Conservation (phyloP, 2,113 vertebrate genomes). For the Hirundichthys speculiger region DNA sequence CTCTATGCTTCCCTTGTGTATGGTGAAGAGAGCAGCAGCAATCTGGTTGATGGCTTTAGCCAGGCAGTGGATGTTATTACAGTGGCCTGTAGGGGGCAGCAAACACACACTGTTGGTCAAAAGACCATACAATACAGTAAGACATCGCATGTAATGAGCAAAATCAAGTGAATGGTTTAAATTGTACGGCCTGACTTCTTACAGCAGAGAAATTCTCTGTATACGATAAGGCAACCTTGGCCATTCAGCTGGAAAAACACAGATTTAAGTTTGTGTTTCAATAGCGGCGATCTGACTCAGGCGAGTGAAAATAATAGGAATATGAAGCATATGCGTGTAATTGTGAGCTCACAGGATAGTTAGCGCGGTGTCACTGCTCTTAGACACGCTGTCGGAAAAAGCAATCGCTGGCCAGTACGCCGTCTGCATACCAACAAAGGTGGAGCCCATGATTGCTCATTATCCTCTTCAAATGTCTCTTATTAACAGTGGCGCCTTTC, state of each 20-base stretch:
- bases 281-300: not conserved
- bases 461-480: conserved; percentile 49
- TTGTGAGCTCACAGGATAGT: not conserved
- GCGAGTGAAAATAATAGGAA: not conserved
- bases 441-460: conserved; percentile 55
- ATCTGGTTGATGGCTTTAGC: conserved; percentile 99
- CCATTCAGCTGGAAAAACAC: not conserved
- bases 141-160: no score
- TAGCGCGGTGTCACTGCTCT: not conserved
- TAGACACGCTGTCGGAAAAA: conserved; percentile 22
- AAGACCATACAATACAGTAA: no score
- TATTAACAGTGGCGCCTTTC: conserved; percentile 64
- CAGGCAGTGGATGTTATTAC: conserved; percentile 99
- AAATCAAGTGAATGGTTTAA: not conserved
- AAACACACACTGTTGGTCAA: conserved; percentile 24
- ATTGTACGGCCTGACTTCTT: conserved; percentile 3
- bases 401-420: conserved; percentile 4
- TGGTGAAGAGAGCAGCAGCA: conserved; percentile 97
- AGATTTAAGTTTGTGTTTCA: conserved; percentile 10
- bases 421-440: conserved; percentile 55
- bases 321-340: not conserved
- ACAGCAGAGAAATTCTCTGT: not conserved
- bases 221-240: not conserved
- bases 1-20: conserved; percentile 99
- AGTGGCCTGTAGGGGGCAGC: conserved; percentile 88